phyloP scores from a whole-genome alignment of 2,113 vertebrate species.

The Psephotus haematonotus region DNA sequence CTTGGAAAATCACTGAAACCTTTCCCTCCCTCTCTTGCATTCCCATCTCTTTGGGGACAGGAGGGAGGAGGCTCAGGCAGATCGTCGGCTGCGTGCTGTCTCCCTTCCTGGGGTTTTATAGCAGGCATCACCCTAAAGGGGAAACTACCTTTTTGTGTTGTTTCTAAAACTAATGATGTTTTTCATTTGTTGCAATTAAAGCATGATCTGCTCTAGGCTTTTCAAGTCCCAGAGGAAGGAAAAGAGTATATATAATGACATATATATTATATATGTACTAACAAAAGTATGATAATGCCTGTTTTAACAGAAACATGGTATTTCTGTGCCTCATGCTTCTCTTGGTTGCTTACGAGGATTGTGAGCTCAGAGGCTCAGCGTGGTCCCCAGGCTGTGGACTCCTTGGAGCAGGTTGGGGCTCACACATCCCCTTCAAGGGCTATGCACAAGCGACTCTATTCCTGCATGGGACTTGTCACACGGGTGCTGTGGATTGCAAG shows the following conservation, averaged over 20 bases:
- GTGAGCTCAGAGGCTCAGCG: neutral
- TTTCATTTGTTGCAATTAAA: neutral
- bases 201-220: neutral
- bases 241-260: neutral
- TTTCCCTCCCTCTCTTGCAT: neutral
- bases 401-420: neutral
- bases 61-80: neutral
- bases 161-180: neutral
- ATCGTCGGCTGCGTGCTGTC: rapidly evolving
- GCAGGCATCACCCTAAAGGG: neutral
- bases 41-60: neutral
- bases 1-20: conserved; percentile 14
- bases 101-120: neutral
- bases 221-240: neutral
- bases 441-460: rapidly evolving
- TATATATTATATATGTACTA: neutral
- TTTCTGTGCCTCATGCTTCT: rapidly evolving
- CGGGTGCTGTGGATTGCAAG: rapidly evolving
- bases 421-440: neutral
- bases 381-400: rapidly evolving
- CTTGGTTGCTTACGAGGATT: neutral
- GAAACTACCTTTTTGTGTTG: neutral
- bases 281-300: neutral
- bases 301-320: neutral
- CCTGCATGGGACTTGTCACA: rapidly evolving